These are phyloP conservation scores for Caenorhabditis imperialis DNA, from an alignment of 2,888 invertebrate species.

Conservation along the genomic window DNA sequence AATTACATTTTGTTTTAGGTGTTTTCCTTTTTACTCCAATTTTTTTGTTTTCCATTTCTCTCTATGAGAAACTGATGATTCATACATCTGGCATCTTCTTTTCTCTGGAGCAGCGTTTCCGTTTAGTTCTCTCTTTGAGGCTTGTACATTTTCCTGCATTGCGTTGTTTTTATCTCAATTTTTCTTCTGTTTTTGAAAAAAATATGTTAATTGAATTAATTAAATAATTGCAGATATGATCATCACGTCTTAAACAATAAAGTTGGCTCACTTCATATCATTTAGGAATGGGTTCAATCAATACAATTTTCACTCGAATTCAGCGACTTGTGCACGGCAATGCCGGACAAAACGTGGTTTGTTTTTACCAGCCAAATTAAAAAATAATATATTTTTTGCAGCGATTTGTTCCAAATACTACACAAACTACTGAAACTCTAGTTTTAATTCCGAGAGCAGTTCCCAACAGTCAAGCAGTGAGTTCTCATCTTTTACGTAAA, in stretches of 20 bases:
- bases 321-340: slow-evolving; percentile 41
- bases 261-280: neutral
- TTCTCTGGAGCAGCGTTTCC: slow-evolving; percentile 5
- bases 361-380: neutral
- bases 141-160: no score
- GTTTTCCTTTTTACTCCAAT: no score
- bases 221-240: slow-evolving; percentile 40
- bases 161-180: neutral
- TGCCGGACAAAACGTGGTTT: slow-evolving; percentile 36
- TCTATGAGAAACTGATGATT: slow-evolving; percentile 27
- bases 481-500: slow-evolving; percentile 9
- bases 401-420: slow-evolving; percentile 32
- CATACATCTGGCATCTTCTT: slow-evolving; percentile 10
- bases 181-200: neutral
- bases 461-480: slow-evolving; percentile 25
- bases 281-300: slow-evolving; percentile 51
- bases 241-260: slow-evolving; percentile 14
- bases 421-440: slow-evolving; percentile 13
- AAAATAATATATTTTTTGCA: neutral
- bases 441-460: slow-evolving; percentile 30
- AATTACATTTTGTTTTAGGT: no score
- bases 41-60: neutral
- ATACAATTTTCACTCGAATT: slow-evolving; percentile 42
- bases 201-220: no score
- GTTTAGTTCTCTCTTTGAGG: no score